Percentiles rank a stretch among this genome's conserved stretches.
These are phyloP conservation scores for Sphaerodactylus townsendi DNA, from an alignment of 2,113 vertebrate genomes.

Conservation along the genomic window DNA sequence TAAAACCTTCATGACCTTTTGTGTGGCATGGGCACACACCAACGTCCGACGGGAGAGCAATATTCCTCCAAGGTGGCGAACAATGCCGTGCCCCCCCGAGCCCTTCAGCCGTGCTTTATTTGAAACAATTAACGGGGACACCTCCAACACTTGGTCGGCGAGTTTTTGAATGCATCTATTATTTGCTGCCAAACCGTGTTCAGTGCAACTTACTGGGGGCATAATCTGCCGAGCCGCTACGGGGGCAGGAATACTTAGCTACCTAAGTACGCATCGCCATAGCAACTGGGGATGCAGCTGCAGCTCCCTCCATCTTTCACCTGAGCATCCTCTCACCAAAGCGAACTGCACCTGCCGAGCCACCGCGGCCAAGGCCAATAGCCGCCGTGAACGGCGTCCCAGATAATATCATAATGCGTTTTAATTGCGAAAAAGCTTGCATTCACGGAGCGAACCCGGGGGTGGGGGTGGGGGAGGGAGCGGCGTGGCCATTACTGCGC, in stretches of 20 bases:
- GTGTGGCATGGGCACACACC: too few species aligned
- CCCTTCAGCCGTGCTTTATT: neutral
- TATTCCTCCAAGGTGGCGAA: too few species aligned
- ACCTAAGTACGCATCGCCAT: neutral
- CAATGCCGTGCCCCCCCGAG: neutral
- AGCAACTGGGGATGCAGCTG: neutral
- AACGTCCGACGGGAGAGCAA: too few species aligned
- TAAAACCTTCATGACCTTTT: too few species aligned
- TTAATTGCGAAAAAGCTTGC: neutral
- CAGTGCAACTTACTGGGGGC: neutral
- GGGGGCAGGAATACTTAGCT: neutral
- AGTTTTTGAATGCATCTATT: too few species aligned
- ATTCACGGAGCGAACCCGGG: neutral
- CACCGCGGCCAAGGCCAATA: neutral
- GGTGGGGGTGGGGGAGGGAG: neutral
- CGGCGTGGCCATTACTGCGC: neutral
- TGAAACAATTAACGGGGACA: neutral
- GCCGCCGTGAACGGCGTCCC: neutral
- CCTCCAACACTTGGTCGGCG: neutral
- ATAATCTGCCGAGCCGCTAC: neutral
- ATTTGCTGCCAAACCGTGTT: neutral
- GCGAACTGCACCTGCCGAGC: neutral
- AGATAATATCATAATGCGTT: slow-evolving; percentile 3
- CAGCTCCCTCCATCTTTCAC: slow-evolving; percentile 6
- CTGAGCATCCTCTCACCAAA: neutral